Evolutionary conservation across 23 tunicate species (phyloP).

Genomic region (Ascidia mentula): DNA sequence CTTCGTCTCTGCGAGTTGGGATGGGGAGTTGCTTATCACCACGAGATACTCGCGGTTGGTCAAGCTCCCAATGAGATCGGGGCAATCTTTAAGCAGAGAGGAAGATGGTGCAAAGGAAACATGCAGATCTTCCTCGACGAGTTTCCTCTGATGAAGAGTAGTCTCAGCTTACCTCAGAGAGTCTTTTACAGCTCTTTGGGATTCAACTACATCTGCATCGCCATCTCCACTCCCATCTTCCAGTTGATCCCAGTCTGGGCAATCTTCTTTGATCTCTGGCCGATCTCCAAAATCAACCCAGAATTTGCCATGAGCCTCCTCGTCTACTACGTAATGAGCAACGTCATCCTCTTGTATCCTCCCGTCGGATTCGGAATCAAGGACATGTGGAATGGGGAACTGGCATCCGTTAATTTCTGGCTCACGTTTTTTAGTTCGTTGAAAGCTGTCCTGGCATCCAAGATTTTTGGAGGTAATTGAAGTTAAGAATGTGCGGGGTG

Average conservation of each 20-base stretch:
- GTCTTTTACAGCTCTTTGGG: conserved; percentile 82
- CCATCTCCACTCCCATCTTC: conserved; percentile 82
- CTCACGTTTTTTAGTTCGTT: conserved; percentile 71
- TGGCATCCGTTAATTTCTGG: conserved; percentile 86
- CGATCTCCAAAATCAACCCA: conserved; percentile 67
- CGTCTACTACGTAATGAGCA: conserved; percentile 65
- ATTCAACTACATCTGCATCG: conserved; percentile 79
- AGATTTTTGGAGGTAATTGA: conserved; percentile 56
- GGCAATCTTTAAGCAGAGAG: conserved; percentile 67
- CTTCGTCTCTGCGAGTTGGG: conserved; percentile 74
- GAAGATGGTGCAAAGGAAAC: conserved; percentile 92
- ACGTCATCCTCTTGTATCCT: conserved; percentile 67
- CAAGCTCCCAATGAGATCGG: conserved; percentile 83
- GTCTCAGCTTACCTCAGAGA: conserved; percentile 66
- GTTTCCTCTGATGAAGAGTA: conserved; percentile 78
- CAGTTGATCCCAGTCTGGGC: conserved; percentile 90
- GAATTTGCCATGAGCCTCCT: conserved; percentile 78
- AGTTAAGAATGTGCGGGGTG: no score
- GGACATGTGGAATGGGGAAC: conserved; percentile 90
- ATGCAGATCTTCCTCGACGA: conserved; percentile 86
- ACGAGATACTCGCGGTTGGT: conserved; percentile 85
- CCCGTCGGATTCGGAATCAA: conserved; percentile 80
- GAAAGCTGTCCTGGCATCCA: conserved; percentile 55
- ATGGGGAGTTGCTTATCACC: conserved; percentile 93
- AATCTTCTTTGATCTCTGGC: conserved; percentile 89